Evolutionary conservation across 2,888 invertebrate species (phyloP).

Genomic region (Linnaemya tessellans): DNA sequence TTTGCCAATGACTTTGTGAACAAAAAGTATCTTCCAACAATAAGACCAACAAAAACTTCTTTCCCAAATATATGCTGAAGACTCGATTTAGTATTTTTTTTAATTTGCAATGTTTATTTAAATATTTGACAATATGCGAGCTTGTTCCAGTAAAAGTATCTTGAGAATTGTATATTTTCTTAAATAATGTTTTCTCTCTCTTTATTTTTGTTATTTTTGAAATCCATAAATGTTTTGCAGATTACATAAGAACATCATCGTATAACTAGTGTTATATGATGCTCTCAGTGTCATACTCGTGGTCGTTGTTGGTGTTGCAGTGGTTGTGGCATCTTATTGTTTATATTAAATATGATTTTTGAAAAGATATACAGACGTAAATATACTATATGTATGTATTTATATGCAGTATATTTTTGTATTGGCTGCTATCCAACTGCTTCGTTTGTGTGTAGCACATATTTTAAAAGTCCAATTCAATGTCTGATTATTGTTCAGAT

Average conservation of each 20-base stretch:
- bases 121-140: slow-evolving; percentile 52
- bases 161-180: slow-evolving; percentile 52
- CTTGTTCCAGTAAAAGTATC: slow-evolving; percentile 26
- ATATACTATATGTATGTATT: slow-evolving; percentile 1
- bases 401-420: too few species aligned
- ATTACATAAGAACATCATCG: slow-evolving; percentile 60
- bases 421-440: slow-evolving; percentile 34
- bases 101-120: slow-evolving; percentile 55
- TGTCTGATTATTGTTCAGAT: slow-evolving; percentile 56
- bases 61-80: slow-evolving; percentile 56
- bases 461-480: slow-evolving; percentile 38
- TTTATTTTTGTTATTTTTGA: slow-evolving; percentile 24
- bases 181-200: slow-evolving; percentile 30
- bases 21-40: slow-evolving; percentile 25
- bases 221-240: slow-evolving; percentile 58
- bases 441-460: slow-evolving; percentile 21
- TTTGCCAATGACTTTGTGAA: slow-evolving; percentile 39
- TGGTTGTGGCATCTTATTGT: slow-evolving; percentile 44
- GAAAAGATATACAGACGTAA: slow-evolving; percentile 11
- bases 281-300: slow-evolving; percentile 3
- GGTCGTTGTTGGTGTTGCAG: slow-evolving; percentile 22
- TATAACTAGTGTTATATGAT: slow-evolving; percentile 25
- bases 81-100: slow-evolving; percentile 41
- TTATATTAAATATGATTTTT: slow-evolving; percentile 61
- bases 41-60: not conserved